Evolutionary conservation across 2,888 invertebrate genomes (phyloP).

Genomic region (Carcina quercana): DNA sequence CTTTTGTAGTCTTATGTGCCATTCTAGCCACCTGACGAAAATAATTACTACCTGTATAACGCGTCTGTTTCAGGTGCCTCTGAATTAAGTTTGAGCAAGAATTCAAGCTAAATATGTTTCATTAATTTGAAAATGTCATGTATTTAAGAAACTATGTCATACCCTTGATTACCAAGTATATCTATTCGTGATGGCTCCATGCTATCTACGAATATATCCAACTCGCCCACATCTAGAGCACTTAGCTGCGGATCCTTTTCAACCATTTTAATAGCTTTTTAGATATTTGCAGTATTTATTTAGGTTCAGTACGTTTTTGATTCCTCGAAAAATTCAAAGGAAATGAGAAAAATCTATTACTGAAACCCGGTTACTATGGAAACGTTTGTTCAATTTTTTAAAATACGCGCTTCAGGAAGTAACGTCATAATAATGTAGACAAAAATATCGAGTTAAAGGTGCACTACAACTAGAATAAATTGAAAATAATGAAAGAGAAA

Average conservation of each 20-base stretch:
- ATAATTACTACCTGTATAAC: no score
- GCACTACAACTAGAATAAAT: no score
- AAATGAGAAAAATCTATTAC: no score
- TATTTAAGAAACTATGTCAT: constrained; percentile 23
- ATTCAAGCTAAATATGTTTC: neutral
- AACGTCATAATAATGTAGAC: neutral
- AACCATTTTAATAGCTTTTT: no score
- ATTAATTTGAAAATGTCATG: constrained; percentile 1
- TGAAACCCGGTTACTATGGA: constrained; percentile 26
- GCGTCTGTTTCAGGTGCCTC: no score
- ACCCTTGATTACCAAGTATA: constrained; percentile 77
- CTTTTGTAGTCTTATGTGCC: constrained; percentile 88
- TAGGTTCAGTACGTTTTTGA: no score
- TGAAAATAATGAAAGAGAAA: no score
- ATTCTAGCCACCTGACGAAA: constrained; percentile 81
- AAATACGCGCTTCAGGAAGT: constrained; percentile 19
- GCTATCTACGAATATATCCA: constrained; percentile 83
- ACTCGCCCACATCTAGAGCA: constrained; percentile 79
- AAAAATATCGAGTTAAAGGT: neutral
- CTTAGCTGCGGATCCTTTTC: constrained; percentile 60
- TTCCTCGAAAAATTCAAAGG: no score
- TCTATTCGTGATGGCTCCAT: constrained; percentile 79
- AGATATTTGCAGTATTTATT: no score
- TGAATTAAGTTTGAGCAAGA: neutral
- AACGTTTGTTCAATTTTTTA: constrained; percentile 28